Evolutionary conservation across 2,113 vertebrate genomes (phyloP), one percentile per base, ranked within the genome.

Genomic region (Corythaixoides concolor): DNA sequence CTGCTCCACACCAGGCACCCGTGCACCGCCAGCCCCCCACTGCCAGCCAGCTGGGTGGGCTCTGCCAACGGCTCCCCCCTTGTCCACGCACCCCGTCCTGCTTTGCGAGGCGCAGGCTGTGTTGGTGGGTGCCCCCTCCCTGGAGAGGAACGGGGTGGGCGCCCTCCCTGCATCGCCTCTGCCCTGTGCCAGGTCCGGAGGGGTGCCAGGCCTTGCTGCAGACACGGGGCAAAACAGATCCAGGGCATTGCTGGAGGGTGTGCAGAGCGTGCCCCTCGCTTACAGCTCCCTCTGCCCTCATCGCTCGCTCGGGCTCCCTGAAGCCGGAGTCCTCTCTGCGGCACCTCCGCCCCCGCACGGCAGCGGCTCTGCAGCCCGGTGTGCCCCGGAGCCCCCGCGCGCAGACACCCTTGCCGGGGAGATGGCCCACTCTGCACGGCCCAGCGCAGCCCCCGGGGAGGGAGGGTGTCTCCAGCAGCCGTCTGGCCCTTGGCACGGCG

Each of bases 321-420:
- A 11, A 33, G n/a, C 35, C 30, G 4, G 19, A 12, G 37, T 66
- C 30, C 19, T 52, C 66, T 49, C 66, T 60, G 58, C 3, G 0
- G 15, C 82, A 37, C 52, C 68, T 23, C 19, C 9, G 1, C 30
- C 28, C 33, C 66, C 2, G 12, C 39, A 11, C 3, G 0, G 70
- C 72, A 30, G n/a, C 0, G 0, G 26, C 3, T 78, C 52, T 50
- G 56, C 85, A 85, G 55, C 73, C 37, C 15, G 1, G 28, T 6
- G 2, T 2, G 12, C 30, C 59, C 15, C 2, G 0, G 22, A 74
- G 41, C 39, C 24, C 37, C 30, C 0, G 0, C 0, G 9, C 18
- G 3, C 27, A 5, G 53, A 74, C 63, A 64, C 83, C 63, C 77
- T 80, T 50, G 19, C 45, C 0, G 27, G 60, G 60, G 41, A 28